These are phyloP conservation scores for Mustelus asterias DNA, from an alignment of 2,113 vertebrate genomes.

Conservation along the genomic window DNA sequence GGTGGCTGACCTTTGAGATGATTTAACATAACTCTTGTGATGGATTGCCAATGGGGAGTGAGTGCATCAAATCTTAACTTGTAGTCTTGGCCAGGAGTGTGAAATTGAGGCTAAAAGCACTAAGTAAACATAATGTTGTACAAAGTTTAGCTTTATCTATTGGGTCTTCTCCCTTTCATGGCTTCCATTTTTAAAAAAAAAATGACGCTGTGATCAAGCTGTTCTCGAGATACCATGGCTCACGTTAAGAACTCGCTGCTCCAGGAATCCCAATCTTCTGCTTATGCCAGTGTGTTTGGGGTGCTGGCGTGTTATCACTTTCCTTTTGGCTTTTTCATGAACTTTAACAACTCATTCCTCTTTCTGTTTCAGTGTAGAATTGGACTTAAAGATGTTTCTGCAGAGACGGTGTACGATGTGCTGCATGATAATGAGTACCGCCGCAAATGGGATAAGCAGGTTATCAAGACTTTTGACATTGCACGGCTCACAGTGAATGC, in stretches of 20 bases:
- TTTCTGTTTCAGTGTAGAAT: constrained; percentile 52
- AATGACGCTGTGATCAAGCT: not conserved
- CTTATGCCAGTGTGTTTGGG: not conserved
- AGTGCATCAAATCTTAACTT: not conserved
- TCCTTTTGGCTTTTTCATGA: not conserved
- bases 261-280: not conserved
- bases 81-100: not conserved
- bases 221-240: not conserved
- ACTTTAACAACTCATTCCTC: not conserved
- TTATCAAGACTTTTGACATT: constrained; percentile 60
- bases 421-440: constrained; percentile 56
- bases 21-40: not conserved
- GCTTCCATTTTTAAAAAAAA: not conserved
- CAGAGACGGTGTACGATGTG: constrained; percentile 60
- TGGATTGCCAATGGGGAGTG: not conserved
- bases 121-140: not conserved
- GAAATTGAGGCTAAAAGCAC: not conserved
- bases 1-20: not conserved
- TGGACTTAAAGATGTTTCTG: constrained; percentile 52
- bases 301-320: not conserved
- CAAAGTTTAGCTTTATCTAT: not conserved
- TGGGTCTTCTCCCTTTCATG: not conserved
- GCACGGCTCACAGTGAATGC: constrained; percentile 53
- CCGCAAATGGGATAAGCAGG: constrained; percentile 54
- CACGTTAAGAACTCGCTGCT: not conserved